A percentile compares a stretch with the other conserved stretches of the same genome.
Evolutionary conservation across 2,888 invertebrate genomes (phyloP).

Genomic region (Disparrhopalites patrizii): DNA sequence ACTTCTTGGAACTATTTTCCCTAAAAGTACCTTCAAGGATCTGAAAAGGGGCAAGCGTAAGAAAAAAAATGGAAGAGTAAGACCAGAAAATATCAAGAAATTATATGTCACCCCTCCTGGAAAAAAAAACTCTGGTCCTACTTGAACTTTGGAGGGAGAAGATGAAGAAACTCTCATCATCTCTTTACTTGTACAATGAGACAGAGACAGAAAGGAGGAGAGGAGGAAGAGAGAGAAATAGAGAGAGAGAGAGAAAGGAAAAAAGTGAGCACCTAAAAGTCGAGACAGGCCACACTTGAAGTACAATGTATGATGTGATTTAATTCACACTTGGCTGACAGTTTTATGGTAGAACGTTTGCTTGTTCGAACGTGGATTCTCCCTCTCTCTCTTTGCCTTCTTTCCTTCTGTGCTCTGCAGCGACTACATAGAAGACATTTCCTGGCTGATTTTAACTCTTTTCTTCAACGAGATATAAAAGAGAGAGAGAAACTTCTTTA

Average conservation of each 20-base stretch:
- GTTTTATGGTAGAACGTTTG: slow-evolving; percentile 32
- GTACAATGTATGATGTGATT: slow-evolving; percentile 35
- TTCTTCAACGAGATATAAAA: slow-evolving; percentile 15
- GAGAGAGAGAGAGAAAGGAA: neutral
- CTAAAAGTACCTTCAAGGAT: too few species aligned
- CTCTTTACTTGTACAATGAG: too few species aligned
- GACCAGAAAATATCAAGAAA: too few species aligned
- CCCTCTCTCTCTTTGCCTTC: neutral
- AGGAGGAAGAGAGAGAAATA: neutral
- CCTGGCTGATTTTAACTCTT: slow-evolving; percentile 26
- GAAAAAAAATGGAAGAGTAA: too few species aligned
- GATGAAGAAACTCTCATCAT: too few species aligned
- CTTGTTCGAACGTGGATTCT: slow-evolving; percentile 20
- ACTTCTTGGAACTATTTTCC: too few species aligned
- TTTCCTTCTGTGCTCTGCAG: neutral
- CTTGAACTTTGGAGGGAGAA: too few species aligned
- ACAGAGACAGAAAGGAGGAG: neutral
- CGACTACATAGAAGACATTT: slow-evolving; percentile 9
- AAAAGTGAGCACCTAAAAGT: slow-evolving; percentile 19
- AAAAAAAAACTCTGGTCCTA: too few species aligned
- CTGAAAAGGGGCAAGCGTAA: too few species aligned
- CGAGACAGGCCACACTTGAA: slow-evolving; percentile 25
- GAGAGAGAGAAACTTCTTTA: slow-evolving; percentile 24
- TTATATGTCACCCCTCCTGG: too few species aligned
- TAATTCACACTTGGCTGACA: slow-evolving; percentile 38